phyloP scores from a whole-genome alignment of 2,797 vertebrate species.

The Philypnodon macrostomus region DNA sequence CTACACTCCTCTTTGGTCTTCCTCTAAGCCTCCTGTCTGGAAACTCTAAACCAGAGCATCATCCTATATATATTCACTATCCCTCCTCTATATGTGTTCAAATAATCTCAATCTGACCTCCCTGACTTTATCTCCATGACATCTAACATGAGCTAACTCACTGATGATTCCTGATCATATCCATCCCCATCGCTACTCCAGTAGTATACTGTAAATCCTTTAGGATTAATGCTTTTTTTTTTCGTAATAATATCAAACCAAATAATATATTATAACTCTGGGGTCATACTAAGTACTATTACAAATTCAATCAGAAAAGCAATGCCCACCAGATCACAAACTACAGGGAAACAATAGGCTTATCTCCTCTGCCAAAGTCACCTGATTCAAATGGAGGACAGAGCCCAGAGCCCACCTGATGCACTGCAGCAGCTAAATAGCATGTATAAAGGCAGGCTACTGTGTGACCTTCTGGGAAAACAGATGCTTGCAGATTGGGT shows the following conservation, averaged over 20 bases:
- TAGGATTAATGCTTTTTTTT: conserved; percentile 5
- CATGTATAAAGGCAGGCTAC: too few species aligned
- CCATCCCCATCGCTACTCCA: background rate
- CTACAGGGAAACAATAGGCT: conserved; percentile 31
- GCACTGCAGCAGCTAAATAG: conserved; percentile 8
- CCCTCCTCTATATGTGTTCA: too few species aligned
- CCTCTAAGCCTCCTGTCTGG: too few species aligned
- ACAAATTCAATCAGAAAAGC: background rate
- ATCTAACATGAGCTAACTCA: too few species aligned
- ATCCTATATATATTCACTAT: too few species aligned
- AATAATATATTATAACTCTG: conserved; percentile 16
- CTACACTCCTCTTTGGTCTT: too few species aligned
- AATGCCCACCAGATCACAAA: conserved; percentile 19
- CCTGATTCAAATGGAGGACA: conserved; percentile 24
- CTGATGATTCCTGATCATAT: too few species aligned
- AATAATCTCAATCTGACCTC: too few species aligned
- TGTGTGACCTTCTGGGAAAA: background rate
- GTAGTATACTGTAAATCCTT: too few species aligned
- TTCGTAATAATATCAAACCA: conserved; percentile 3
- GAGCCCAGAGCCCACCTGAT: conserved; percentile 23
- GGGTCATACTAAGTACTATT: conserved; percentile 12
- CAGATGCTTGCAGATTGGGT: background rate
- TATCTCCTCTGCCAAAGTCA: conserved; percentile 18
- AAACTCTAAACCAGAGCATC: too few species aligned
- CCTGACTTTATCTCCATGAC: too few species aligned